These are phyloP conservation scores for Bergia sp. DNA, from an alignment of 92 coral and sea anemone genomes.

Conservation along the genomic window DNA sequence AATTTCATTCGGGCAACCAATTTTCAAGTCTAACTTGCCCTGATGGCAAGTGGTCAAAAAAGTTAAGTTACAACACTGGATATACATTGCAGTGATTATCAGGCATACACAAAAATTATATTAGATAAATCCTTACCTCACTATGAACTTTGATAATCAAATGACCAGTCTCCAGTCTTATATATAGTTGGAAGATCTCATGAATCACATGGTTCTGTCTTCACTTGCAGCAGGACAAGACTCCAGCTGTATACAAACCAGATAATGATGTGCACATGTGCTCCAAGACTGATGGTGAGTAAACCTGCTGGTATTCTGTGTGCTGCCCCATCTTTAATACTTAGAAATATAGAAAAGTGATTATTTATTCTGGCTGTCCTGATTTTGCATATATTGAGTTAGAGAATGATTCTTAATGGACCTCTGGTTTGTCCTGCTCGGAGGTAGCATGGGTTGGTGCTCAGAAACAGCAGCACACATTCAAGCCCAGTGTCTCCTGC, in stretches of 20 bases:
- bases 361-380: not conserved
- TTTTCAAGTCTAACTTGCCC: no score
- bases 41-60: no score
- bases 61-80: no score
- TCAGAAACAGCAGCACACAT: no score
- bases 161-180: not conserved
- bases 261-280: conserved; percentile 24
- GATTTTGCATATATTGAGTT: not conserved
- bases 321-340: not conserved
- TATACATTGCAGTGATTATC: no score
- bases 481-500: no score
- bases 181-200: not conserved
- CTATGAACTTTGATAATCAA: no score
- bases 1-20: no score
- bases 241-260: not conserved
- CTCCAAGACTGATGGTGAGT: conserved; percentile 11
- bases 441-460: no score
- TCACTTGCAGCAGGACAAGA: conserved; percentile 5
- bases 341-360: not conserved
- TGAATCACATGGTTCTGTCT: not conserved
- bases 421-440: no score
- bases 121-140: no score
- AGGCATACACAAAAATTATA: no score
- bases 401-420: not conserved
- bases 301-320: not conserved